phyloP scores from a whole-genome alignment of 2,797 vertebrate genomes.

The Erpetoichthys calabaricus region DNA sequence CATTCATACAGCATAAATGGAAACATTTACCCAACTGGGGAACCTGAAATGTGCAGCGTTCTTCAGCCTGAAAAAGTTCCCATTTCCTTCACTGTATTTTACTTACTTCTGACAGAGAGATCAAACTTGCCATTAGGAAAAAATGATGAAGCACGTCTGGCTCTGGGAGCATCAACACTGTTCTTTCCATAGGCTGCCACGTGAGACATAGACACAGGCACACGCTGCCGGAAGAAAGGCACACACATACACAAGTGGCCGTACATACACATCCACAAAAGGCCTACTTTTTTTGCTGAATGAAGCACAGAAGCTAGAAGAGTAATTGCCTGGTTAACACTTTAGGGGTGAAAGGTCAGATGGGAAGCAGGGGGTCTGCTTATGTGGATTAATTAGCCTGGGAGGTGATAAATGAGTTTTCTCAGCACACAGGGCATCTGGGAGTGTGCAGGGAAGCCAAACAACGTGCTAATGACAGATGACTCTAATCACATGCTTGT shows the following conservation, averaged over 20 bases:
- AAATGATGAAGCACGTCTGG: too few relatives aligned
- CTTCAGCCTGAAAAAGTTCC: too few relatives aligned
- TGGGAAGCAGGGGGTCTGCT: constrained; percentile 32
- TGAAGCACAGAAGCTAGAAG: constrained; percentile 44
- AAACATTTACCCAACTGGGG: too few relatives aligned
- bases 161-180: too few relatives aligned
- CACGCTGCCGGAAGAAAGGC: background rate
- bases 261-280: background rate
- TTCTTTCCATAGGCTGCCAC: background rate
- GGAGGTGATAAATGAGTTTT: constrained; percentile 36
- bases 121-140: too few relatives aligned
- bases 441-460: constrained; percentile 1
- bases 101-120: too few relatives aligned
- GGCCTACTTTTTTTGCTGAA: constrained; percentile 5
- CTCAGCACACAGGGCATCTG: constrained; percentile 7
- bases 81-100: too few relatives aligned
- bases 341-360: constrained; percentile 50
- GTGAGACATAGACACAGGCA: background rate
- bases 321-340: constrained; percentile 53
- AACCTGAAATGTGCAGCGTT: too few relatives aligned
- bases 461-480: constrained; percentile 2
- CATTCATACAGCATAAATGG: too few relatives aligned
- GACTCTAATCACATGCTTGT: background rate
- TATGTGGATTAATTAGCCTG: constrained; percentile 38
- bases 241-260: background rate